These are phyloP conservation scores for Apocrypta bakeri DNA, from an alignment of 1,140 invertebrate genomes.

Conservation along the genomic window DNA sequence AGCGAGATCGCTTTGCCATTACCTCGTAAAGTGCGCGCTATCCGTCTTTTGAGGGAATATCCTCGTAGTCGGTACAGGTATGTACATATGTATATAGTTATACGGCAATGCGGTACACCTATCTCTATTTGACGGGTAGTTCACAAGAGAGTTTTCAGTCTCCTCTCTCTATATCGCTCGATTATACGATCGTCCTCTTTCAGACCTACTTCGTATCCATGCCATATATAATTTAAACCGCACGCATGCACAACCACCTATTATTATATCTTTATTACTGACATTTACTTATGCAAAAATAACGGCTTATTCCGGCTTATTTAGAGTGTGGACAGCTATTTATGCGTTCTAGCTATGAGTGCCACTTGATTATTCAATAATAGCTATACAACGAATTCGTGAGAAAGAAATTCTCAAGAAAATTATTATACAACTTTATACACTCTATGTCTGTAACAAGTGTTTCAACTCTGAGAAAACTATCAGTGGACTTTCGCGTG, in stretches of 20 bases:
- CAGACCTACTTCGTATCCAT: not conserved
- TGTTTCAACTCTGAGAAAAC: too few relatives aligned
- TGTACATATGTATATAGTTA: not conserved
- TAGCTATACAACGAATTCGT: not conserved
- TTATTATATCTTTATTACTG: too few relatives aligned
- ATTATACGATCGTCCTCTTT: conserved; percentile 26
- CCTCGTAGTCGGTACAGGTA: too few relatives aligned
- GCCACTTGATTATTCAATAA: not conserved
- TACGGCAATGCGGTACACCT: not conserved
- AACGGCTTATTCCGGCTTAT: not conserved
- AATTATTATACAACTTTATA: not conserved
- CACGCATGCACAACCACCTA: not conserved
- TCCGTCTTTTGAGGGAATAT: conserved; percentile 22
- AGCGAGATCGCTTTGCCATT: conserved; percentile 31
- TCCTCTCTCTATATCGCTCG: not conserved
- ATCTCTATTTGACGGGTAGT: conserved; percentile 25
- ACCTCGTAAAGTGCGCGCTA: conserved; percentile 19
- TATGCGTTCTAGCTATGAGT: not conserved
- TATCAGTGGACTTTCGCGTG: too few relatives aligned
- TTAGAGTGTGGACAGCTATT: not conserved
- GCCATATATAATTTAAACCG: conserved; percentile 17
- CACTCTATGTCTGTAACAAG: not conserved
- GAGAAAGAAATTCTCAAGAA: not conserved
- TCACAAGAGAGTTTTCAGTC: conserved; percentile 18
- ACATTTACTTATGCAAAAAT: not conserved